Evolutionary conservation across 2,113 vertebrate genomes (phyloP), one percentile per base, ranked within the genome.

Genomic region (Sula dactylatra): DNA sequence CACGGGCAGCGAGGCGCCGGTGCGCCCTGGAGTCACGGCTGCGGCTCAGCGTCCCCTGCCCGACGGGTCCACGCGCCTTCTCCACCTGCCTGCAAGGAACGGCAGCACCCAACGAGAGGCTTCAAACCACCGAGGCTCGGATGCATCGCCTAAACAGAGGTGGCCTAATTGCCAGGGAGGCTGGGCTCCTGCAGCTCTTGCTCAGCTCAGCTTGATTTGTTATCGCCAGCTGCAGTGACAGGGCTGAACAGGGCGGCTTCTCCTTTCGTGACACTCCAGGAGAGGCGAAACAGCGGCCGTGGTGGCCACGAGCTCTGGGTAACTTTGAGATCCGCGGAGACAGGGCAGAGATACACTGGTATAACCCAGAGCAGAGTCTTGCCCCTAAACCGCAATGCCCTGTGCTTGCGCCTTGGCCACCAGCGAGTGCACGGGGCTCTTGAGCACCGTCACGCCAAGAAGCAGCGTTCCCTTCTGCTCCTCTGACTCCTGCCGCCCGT

Each of bases 1-100:
- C 14, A 3, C 2, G 13, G 64, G 84, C 3, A 34, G 38, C 0
- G 13, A 5, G 67, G 7, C 42, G 2, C 34, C 3, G 12, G 38
- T 5, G 77, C 6, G 7, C 6, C 25, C 66, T 0, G 52, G 62
- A 1, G 70, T 3, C 25, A 6, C 0, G 10, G 78, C 36, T 4
- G 52, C 58, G 58, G 66, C 49, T 7, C 49, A 7, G 76, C 62
- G 24, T 26, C 81, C 29, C 59, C 34, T 13, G 56, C 40, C 34
- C 2, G 12, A 6, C 1, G 5, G 34, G 5, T 16, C 25, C 86
- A 5, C 10, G 3, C 13, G 0, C 9, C 0, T 3, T 50, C 50
- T 13, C 24, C 2, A 0, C 24, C 58, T 36, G 44, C 84, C 45
- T 6, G 19, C 16, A 1, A 3, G 62, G 20, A 45, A 4, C 2